phyloP scores from a whole-genome alignment of 2,888 invertebrate genomes.

The Cerceris rybyensis region DNA sequence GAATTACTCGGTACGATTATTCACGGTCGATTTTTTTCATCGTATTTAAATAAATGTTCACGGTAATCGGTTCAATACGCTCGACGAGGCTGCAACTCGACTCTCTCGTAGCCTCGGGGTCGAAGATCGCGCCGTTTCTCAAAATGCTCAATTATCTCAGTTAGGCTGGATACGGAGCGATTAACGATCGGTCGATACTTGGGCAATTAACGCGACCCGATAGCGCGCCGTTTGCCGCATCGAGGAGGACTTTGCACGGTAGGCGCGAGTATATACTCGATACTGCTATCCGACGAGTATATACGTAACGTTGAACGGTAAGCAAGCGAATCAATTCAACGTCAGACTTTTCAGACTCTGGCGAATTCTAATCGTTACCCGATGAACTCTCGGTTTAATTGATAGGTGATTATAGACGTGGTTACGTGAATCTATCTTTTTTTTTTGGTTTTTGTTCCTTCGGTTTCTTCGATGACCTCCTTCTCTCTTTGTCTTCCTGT shows the following conservation, averaged over 20 bases:
- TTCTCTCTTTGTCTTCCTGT: conserved; percentile 20
- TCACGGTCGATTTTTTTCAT: conserved; percentile 13
- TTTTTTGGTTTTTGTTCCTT: neutral
- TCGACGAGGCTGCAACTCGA: conserved; percentile 3
- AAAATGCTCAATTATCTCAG: conserved; percentile 57
- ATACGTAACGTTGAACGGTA: conserved; percentile 12
- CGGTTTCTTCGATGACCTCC: conserved; percentile 18
- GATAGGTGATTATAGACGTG: too few species aligned
- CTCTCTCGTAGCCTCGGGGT: neutral
- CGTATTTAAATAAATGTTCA: conserved; percentile 17
- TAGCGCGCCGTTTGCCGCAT: conserved; percentile 48
- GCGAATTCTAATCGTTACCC: conserved; percentile 50
- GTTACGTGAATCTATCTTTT: too few species aligned
- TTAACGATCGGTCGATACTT: conserved; percentile 60
- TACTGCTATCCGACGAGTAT: neutral
- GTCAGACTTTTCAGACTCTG: conserved; percentile 39
- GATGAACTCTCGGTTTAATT: conserved; percentile 50
- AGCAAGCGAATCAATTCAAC: conserved; percentile 55
- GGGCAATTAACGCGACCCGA: conserved; percentile 60
- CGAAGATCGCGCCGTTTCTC: conserved; percentile 45
- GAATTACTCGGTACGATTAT: conserved; percentile 5
- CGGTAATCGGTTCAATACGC: neutral
- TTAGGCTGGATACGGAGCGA: conserved; percentile 34
- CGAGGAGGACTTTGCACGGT: conserved; percentile 28
- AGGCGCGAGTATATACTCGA: neutral